Conservation (phyloP, 1,140 invertebrate species). For the Arctopsyche grandis region DNA sequence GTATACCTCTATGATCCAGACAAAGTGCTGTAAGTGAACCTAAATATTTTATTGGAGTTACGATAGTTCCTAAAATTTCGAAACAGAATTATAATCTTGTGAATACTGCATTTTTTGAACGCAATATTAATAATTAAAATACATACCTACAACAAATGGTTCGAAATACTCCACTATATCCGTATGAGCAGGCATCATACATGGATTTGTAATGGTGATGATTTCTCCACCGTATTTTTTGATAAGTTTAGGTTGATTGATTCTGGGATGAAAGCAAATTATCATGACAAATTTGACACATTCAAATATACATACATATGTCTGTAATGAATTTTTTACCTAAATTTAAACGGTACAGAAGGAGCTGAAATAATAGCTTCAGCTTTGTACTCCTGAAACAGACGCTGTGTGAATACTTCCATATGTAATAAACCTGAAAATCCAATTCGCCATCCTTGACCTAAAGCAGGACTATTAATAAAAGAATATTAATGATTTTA, state of each 20-base stretch:
- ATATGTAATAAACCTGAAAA: slow-evolving; percentile 95
- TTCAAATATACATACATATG: slow-evolving; percentile 3
- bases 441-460: slow-evolving; percentile 92
- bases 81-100: slow-evolving; percentile 20
- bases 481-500: slow-evolving; percentile 18
- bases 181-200: slow-evolving; percentile 75
- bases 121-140: not conserved
- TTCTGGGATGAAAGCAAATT: slow-evolving; percentile 56
- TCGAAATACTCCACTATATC: slow-evolving; percentile 84
- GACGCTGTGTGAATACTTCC: slow-evolving; percentile 93
- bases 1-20: slow-evolving; percentile 80
- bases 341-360: slow-evolving; percentile 93
- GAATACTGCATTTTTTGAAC: too few relatives aligned
- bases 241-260: slow-evolving; percentile 69
- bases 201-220: slow-evolving; percentile 83
- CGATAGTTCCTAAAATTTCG: slow-evolving; percentile 78
- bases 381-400: slow-evolving; percentile 93
- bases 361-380: slow-evolving; percentile 92
- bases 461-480: slow-evolving; percentile 84
- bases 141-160: slow-evolving; percentile 80
- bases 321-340: slow-evolving; percentile 56
- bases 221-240: slow-evolving; percentile 77
- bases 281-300: too few relatives aligned
- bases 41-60: slow-evolving; percentile 82
- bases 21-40: slow-evolving; percentile 78